Percentiles rank a stretch among this genome's conserved stretches.
phyloP scores from a whole-genome alignment of 2,888 invertebrate species.

The Ypsolopha sequella region DNA sequence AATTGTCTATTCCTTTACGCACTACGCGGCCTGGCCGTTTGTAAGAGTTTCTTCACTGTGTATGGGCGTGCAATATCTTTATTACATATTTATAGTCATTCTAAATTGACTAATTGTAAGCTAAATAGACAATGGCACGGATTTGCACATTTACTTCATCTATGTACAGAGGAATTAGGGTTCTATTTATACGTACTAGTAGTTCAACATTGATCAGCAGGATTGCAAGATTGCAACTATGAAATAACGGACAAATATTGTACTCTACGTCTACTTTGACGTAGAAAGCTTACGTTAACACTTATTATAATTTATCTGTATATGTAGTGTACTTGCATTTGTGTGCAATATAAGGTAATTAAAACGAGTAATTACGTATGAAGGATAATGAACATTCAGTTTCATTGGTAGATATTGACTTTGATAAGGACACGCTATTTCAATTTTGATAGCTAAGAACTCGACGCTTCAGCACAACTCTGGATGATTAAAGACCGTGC shows the following conservation, averaged over 20 bases:
- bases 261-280: constrained; percentile 21
- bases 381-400: constrained; percentile 41
- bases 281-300: constrained; percentile 36
- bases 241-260: constrained; percentile 10
- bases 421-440: too few relatives aligned
- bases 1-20: constrained; percentile 23
- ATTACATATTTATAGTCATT: constrained; percentile 18
- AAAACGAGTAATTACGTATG: constrained; percentile 44
- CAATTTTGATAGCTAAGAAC: background rate
- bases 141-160: constrained; percentile 57
- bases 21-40: constrained; percentile 21
- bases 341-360: constrained; percentile 37
- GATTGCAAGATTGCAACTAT: constrained; percentile 45
- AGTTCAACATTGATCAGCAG: constrained; percentile 49
- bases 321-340: constrained; percentile 36
- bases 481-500: background rate
- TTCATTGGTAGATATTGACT: background rate
- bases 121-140: constrained; percentile 70
- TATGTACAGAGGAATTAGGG: constrained; percentile 59
- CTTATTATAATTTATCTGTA: constrained; percentile 39
- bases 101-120: constrained; percentile 61
- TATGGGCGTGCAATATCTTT: background rate
- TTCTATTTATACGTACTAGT: constrained; percentile 39
- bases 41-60: constrained; percentile 3
- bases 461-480: background rate